phyloP scores from a whole-genome alignment of 2,113 vertebrate species.

The Chaetodon auriga region DNA sequence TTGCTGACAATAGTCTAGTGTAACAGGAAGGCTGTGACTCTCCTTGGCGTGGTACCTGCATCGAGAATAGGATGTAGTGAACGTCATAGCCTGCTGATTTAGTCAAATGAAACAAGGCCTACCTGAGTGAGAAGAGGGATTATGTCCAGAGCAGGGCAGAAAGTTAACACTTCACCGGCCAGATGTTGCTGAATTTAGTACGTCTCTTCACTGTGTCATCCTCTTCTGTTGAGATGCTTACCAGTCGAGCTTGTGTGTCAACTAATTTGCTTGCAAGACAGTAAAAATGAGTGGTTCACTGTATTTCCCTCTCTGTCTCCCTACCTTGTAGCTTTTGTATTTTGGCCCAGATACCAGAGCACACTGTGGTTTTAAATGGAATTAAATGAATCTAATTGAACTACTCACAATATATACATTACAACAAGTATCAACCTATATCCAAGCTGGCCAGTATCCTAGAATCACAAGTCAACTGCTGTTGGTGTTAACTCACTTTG shows the following conservation, averaged over 20 bases:
- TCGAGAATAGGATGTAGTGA: slow-evolving; percentile 52
- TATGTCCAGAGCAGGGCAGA: slow-evolving; percentile 44
- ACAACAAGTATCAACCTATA: not conserved
- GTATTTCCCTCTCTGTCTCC: not conserved
- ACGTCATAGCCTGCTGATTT: slow-evolving; percentile 39
- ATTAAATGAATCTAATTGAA: slow-evolving; percentile 13
- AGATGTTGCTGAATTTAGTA: slow-evolving; percentile 17
- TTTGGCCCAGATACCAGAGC: not conserved
- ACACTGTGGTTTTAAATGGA: not conserved
- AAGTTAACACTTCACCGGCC: slow-evolving; percentile 49
- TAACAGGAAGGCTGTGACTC: not conserved
- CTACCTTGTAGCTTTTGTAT: not conserved
- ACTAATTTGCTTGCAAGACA: not conserved
- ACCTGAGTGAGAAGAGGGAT: slow-evolving; percentile 62
- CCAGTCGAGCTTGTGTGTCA: not conserved
- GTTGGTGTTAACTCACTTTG: not conserved
- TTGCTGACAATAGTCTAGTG: not conserved
- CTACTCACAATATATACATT: not conserved
- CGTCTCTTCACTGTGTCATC: not conserved
- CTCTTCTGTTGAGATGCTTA: not conserved
- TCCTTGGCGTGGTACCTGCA: slow-evolving; percentile 11
- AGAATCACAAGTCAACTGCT: not conserved
- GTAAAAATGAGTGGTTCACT: not conserved
- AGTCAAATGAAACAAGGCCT: slow-evolving; percentile 60
- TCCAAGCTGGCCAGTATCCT: not conserved